phyloP scores from a whole-genome alignment of 1,140 invertebrate species.

The Caenorhabditis elegans region WBcel235 BX284605.5:8913501-8914000 shows the following conservation, averaged over 20 bases:
- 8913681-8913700: conserved; percentile 48
- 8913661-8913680: no score
- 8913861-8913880: conserved; percentile 12
- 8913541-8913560: no score
- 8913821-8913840: conserved; percentile 41
- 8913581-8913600: no score
- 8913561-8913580: no score
- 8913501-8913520: not conserved
- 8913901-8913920: not conserved
- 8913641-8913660: no score
- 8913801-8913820: conserved; percentile 58
- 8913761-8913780: conserved; percentile 55
- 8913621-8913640: no score
- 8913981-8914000: not conserved
- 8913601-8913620: no score
- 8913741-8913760: conserved; percentile 63
- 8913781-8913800: conserved; percentile 60
- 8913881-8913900: not conserved
- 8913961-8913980: conserved; percentile 18
- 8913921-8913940: conserved; percentile 3
- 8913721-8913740: conserved; percentile 60
- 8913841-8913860: conserved; percentile 3
- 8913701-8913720: conserved; percentile 62
- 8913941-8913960: conserved; percentile 14
- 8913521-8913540: not conserved